A percentile compares a stretch with the other conserved stretches of the same genome.
Conservation (phyloP, 1,140 invertebrate genomes). For the Branchinecta lindahli region DNA sequence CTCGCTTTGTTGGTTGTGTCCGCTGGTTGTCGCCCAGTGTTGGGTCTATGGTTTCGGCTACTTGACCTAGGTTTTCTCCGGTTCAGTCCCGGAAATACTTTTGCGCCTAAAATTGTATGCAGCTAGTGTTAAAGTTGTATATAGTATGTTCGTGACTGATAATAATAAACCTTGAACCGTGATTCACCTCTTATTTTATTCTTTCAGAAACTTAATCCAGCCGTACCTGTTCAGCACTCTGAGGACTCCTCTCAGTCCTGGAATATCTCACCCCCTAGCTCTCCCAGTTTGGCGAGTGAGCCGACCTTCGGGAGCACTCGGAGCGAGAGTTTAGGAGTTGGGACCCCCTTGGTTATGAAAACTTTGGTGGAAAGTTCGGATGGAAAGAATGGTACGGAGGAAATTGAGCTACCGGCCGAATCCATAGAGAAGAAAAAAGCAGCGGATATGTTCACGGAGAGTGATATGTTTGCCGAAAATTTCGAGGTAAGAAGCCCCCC, state of each 20-base stretch:
- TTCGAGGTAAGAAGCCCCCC: not conserved
- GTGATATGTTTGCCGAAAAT: constrained; percentile 1
- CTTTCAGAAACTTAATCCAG: not conserved
- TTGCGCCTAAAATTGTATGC: no score
- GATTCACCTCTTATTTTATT: not conserved
- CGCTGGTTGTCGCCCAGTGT: no score
- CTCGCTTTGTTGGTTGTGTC: no score
- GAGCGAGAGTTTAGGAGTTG: not conserved
- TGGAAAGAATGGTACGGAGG: not conserved
- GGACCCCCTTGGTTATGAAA: not conserved
- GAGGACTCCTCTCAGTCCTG: not conserved
- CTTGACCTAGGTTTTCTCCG: no score
- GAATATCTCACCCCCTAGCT: not conserved
- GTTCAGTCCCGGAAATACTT: no score
- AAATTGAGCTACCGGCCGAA: not conserved
- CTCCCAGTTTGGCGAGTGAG: not conserved
- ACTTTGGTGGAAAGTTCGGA: not conserved
- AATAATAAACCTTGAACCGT: no score
- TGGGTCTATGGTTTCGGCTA: no score
- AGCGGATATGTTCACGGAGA: constrained; percentile 5
- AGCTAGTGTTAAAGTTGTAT: no score
- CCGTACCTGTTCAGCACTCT: not conserved
- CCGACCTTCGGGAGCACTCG: not conserved
- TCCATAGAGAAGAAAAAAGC: not conserved
- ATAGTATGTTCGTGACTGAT: no score